Conservation (phyloP, 2,113 vertebrate genomes). For the Lanius ludovicianus region DNA sequence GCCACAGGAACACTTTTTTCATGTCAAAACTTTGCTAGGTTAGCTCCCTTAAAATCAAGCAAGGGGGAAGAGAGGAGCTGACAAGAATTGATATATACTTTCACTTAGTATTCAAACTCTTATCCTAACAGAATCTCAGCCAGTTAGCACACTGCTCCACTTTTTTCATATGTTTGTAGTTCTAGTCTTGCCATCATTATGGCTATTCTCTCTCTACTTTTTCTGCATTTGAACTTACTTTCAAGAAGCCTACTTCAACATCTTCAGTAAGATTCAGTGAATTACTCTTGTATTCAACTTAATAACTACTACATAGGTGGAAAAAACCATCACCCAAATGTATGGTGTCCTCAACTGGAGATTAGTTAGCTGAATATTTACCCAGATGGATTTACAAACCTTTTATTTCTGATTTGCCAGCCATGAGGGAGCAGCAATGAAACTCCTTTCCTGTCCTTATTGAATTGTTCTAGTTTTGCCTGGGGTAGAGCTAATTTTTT, state of each 20-base stretch:
- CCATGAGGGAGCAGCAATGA: not conserved
- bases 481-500: not conserved
- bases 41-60: slow-evolving; percentile 3
- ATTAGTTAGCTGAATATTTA: not conserved
- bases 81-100: not conserved
- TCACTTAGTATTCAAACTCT: not conserved
- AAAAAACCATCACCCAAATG: not conserved
- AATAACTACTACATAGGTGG: not conserved
- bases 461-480: not conserved
- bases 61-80: not conserved
- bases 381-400: not conserved
- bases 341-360: not conserved
- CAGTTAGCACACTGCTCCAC: not conserved
- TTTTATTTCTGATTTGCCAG: not conserved
- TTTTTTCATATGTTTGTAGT: not conserved
- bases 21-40: slow-evolving; percentile 22
- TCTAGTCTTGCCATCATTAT: not conserved
- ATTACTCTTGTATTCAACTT: not conserved
- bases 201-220: not conserved
- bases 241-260: not conserved
- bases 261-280: not conserved
- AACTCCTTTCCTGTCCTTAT: not conserved
- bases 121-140: not conserved
- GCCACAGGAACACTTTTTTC: not conserved
- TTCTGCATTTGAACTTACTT: not conserved